Base-by-base conservation (phyloP, 1,140 invertebrate species). In the Musca vetustissima region DNA sequence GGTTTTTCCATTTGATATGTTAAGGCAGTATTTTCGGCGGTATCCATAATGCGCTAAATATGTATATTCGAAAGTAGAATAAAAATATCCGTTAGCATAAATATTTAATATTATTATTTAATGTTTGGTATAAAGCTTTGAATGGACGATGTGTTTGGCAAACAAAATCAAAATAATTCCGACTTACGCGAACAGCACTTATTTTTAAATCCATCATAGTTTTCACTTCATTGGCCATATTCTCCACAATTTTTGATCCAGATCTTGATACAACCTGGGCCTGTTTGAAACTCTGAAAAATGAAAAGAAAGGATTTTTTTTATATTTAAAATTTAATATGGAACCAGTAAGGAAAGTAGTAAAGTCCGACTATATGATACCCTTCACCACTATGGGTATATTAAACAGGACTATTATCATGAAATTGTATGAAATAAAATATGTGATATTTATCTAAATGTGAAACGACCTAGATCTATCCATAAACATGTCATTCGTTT, bases 191-290 rank as follows among this genome's bases (percentile, higher is more conserved):
- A 17, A 94, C 91, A 14, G 93, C 92, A 70, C 91, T 91, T 68
- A 94, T 90, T 85, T 94, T 94, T 3, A 91, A 85, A 69, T 91
- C 89, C 89, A 93, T 92, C 91, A 94, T 93, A 8, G 88, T 88
- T 72, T 90, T 88, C 67, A 94, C 91, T 72, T 92, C 89, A 70
- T 89, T 88, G 14, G 91, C 89, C 81, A 94, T 93, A 59, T 90
- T 89, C 70, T 89, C 87, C 2, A 93, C 88, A 71, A 94, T 80
- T 74, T 86, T 85, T 71, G 87, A 86, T 8, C 92, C 92, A 83
- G 91, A 89, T 74, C 90, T 85, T 9, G 87, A 83, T 65, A 88
- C 86, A 9, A 93, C 86, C 75, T 88, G 87, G 11, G 89, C 90
- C 48, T 88, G 86, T 78, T 92, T 92, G 78, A 91, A 93, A 74